Evolutionary conservation across 2,113 vertebrate genomes (phyloP).

Genomic region (Sclerurus mexicanus): DNA sequence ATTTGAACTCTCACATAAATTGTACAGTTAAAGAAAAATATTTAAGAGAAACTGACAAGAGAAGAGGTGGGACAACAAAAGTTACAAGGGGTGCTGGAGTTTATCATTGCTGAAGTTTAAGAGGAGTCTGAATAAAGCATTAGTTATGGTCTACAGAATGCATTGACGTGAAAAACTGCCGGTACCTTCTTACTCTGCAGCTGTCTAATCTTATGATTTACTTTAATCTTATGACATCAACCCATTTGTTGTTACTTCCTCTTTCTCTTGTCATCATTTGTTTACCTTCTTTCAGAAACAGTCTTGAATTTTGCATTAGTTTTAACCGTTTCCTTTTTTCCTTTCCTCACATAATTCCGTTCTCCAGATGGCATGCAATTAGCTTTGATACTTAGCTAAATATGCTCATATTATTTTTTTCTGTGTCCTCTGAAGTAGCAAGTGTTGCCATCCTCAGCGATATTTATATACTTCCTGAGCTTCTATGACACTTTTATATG

Average conservation of each 20-base stretch:
- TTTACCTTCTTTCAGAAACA: background rate
- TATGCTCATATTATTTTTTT: background rate
- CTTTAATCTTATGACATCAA: background rate
- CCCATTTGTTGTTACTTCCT: background rate
- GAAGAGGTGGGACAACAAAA: background rate
- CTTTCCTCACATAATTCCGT: background rate
- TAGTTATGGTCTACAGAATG: background rate
- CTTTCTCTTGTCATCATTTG: background rate
- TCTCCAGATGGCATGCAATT: background rate
- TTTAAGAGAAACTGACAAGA: background rate
- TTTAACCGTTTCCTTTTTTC: background rate
- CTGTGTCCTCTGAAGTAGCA: background rate
- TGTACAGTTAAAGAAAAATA: background rate
- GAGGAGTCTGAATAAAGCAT: background rate
- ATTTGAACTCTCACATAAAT: background rate
- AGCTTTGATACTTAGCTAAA: background rate
- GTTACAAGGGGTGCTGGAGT: background rate
- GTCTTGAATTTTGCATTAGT: background rate
- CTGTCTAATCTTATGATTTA: background rate
- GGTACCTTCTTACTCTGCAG: background rate
- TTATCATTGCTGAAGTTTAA: background rate
- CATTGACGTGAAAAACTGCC: background rate
- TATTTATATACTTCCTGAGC: background rate
- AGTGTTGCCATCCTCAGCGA: background rate
- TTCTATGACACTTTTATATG: background rate